phyloP scores from a whole-genome alignment of 2,113 vertebrate species.

The Pachypanchax playfairii region DNA sequence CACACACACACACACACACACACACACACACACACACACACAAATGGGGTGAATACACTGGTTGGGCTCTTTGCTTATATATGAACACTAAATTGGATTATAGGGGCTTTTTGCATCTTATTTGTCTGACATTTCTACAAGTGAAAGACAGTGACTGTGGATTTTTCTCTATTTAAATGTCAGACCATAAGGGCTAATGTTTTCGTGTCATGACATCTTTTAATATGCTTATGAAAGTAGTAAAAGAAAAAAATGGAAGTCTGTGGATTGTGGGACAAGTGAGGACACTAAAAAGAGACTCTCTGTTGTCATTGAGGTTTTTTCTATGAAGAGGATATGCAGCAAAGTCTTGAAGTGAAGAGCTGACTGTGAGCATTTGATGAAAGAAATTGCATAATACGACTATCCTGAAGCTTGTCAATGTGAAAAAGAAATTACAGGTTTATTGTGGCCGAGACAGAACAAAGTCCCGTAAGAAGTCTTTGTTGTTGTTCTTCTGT shows the following conservation, averaged over 20 bases:
- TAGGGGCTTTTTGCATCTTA: conserved; percentile 52
- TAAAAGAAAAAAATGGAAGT: conserved; percentile 1
- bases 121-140: conserved; percentile 67
- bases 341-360: conserved; percentile 52
- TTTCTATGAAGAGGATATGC: too few relatives aligned
- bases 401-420: conserved; percentile 40
- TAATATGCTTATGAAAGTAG: conserved; percentile 40
- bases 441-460: conserved; percentile 45
- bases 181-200: conserved; percentile 53
- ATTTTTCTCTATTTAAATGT: conserved; percentile 58
- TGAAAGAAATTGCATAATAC: conserved; percentile 52
- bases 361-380: conserved; percentile 42
- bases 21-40: background rate
- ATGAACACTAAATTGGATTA: conserved; percentile 51
- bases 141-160: conserved; percentile 23
- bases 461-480: conserved; percentile 52
- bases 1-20: too few relatives aligned
- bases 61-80: conserved; percentile 58
- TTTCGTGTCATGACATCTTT: conserved; percentile 54
- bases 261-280: conserved; percentile 15
- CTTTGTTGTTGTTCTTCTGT: conserved; percentile 35
- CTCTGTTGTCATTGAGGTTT: background rate
- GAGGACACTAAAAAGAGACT: conserved; percentile 42
- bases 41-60: conserved; percentile 45
- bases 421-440: conserved; percentile 48